Evolutionary conservation across 2,113 vertebrate species (phyloP).

Genomic region (Martes martes): DNA sequence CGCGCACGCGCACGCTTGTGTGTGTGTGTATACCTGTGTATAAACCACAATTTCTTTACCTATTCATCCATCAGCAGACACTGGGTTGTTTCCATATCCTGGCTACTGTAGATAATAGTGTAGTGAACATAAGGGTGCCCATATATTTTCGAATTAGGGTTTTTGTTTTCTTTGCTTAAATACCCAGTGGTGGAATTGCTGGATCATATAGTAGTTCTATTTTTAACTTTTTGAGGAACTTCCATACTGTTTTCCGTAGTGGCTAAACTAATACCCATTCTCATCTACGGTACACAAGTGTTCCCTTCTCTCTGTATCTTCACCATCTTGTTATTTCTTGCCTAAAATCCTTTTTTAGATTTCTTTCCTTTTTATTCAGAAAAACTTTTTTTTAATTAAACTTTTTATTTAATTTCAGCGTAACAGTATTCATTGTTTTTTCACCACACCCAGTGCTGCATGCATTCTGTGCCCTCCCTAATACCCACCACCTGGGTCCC

Average conservation of each 20-base stretch:
- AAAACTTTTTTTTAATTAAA: background rate
- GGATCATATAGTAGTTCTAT: background rate
- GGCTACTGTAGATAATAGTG: background rate
- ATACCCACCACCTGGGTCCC: too few species aligned
- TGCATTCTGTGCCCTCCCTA: too few species aligned
- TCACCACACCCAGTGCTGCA: too few species aligned
- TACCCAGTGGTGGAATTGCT: background rate
- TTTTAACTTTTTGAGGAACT: background rate
- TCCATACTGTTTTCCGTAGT: background rate
- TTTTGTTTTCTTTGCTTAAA: background rate
- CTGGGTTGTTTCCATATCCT: background rate
- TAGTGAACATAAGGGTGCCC: background rate
- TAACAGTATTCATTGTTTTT: too few species aligned
- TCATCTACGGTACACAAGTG: background rate
- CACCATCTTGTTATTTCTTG: background rate
- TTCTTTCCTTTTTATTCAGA: background rate
- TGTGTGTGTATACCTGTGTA: background rate
- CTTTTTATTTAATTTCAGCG: too few species aligned
- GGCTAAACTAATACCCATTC: background rate
- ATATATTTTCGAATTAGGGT: background rate
- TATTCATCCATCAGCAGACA: background rate
- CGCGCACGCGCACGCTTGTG: rapidly evolving
- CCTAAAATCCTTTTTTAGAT: background rate
- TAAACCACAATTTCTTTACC: background rate
- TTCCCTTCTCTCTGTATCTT: background rate